Percentiles rank a stretch among this genome's conserved stretches.
These are phyloP conservation scores for Aspidapion aeneum DNA, from an alignment of 2,888 invertebrate genomes.

Conservation along the genomic window DNA sequence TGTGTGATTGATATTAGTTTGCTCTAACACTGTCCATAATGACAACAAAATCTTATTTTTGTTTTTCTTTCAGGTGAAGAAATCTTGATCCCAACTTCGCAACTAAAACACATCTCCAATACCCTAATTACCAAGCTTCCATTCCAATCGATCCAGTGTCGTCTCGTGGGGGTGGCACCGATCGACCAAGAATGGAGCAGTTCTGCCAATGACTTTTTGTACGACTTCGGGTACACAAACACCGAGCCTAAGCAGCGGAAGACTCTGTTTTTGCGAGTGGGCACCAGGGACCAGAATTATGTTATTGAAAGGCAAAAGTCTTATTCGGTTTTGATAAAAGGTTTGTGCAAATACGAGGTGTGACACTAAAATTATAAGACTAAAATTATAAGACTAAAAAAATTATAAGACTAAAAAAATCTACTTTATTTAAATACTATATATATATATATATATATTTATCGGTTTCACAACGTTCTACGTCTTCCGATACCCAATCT, in stretches of 20 bases:
- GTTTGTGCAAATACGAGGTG: too few relatives aligned
- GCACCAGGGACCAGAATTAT: constrained; percentile 44
- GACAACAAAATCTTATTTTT: too few relatives aligned
- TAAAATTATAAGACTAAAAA: too few relatives aligned
- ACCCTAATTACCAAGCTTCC: constrained; percentile 54
- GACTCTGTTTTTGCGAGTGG: constrained; percentile 48
- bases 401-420: too few relatives aligned
- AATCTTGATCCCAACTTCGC: constrained; percentile 44
- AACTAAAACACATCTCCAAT: constrained; percentile 52
- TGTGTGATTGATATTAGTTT: too few relatives aligned
- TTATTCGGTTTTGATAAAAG: constrained; percentile 52
- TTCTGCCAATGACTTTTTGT: constrained; percentile 53
- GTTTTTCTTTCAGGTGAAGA: too few relatives aligned
- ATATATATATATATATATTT: too few relatives aligned
- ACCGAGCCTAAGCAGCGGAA: constrained; percentile 32
- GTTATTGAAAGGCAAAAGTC: constrained; percentile 48
- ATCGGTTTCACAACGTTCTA: too few relatives aligned
- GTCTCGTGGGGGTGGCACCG: constrained; percentile 53
- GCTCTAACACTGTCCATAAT: too few relatives aligned
- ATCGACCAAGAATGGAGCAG: constrained; percentile 50
- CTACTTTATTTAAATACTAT: too few relatives aligned
- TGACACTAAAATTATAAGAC: too few relatives aligned
- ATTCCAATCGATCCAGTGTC: constrained; percentile 61
- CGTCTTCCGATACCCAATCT: too few relatives aligned
- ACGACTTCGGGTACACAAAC: constrained; percentile 46